Conservation (phyloP, 1,140 invertebrate species). For the honey bee (Apis mellifera) region DNA sequence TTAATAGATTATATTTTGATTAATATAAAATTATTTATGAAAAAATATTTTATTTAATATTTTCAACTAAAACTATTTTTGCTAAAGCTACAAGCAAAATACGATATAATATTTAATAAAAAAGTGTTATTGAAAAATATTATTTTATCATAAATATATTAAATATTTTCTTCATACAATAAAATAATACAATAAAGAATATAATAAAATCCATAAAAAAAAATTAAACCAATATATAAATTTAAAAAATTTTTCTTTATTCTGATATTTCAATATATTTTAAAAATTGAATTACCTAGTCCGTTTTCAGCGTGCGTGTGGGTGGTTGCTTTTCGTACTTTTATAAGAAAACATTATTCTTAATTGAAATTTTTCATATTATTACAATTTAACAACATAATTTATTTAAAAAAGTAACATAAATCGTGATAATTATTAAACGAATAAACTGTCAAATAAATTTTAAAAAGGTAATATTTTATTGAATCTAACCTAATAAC, state of each 20-base stretch:
- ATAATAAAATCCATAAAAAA: too few relatives aligned
- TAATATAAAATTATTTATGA: neutral
- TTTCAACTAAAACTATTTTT: neutral
- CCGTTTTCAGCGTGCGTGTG: conserved; percentile 34
- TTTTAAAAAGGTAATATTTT: conserved; percentile 24
- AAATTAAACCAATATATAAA: neutral
- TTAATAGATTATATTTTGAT: neutral
- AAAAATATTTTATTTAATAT: neutral
- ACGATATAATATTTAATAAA: neutral
- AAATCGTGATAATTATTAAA: neutral
- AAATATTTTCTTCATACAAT: too few relatives aligned
- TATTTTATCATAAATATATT: neutral
- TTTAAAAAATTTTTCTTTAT: conserved; percentile 10
- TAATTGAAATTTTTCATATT: conserved; percentile 19
- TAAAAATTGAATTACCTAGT: conserved; percentile 34
- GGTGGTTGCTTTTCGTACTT: conserved; percentile 48
- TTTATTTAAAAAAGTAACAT: neutral
- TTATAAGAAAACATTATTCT: conserved; percentile 44
- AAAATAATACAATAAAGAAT: too few relatives aligned
- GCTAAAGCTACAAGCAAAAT: neutral
- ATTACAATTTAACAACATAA: neutral
- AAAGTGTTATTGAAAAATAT: neutral
- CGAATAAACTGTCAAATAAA: conserved; percentile 32
- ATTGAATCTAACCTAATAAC: conserved; percentile 39
- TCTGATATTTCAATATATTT: conserved; percentile 27